Evolutionary conservation across 2,797 vertebrate genomes (phyloP), one percentile per base, ranked within the genome.

Genomic region (Falco naumanni): DNA sequence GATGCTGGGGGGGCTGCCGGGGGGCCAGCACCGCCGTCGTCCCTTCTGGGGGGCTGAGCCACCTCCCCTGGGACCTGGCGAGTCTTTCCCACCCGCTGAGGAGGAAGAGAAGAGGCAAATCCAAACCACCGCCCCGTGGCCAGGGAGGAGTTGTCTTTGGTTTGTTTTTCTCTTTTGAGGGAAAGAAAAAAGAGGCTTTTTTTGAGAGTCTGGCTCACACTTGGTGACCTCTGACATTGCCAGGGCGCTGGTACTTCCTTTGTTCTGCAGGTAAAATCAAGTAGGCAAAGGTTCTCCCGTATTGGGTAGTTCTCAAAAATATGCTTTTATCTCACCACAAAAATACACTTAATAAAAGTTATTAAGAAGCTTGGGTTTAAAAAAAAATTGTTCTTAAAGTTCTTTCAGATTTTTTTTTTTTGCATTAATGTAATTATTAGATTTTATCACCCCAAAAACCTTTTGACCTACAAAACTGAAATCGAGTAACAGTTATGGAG

Each of bases 291-390:
- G 60, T 48, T 93, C 79, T 68, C 2, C 87, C 66, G 5, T 33
- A 20, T 8, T 28, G 54, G 70, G 64, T 31, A 3, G 16, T 59
- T 84, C 69, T 85, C 84, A 78, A 60, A 92, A 84, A 77, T 22
- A 61, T 17, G 76, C 93, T 93, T 93, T 96, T 83, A 93, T 92
- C 91, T 95, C 26, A 28, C 91, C 87, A 84, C 94, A 92, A 41
- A 81, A 93, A 63, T 6, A 71, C 18, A 4, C 17, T 53, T 19
- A 29, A 60, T 26, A 76, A 47, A 80, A 61, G 57, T 71, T 77
- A 51, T 48, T 69, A 80, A 66, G 77, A 45, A 45, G 25, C 48
- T 41, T 34, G 39, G 13, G 50, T 76, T 86, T 84, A 37, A 74
- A 90, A 92, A 72, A 86, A 93, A 74, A 37, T 2, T 31, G 13